Evolutionary conservation across 2,888 invertebrate genomes (phyloP).

Genomic region (Teleiodes luculella): DNA sequence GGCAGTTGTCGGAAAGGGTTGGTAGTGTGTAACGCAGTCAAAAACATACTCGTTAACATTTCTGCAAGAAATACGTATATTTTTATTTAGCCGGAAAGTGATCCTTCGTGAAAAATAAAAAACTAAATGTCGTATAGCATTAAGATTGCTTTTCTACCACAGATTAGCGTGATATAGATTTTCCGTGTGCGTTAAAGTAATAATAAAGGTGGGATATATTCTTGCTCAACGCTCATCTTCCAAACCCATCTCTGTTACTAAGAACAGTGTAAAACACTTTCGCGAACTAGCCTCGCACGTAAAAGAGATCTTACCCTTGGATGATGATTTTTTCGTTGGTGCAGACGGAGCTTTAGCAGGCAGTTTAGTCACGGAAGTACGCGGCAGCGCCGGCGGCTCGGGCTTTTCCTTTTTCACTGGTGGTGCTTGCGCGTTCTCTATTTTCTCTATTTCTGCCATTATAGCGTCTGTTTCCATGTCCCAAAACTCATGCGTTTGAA

Average conservation of each 20-base stretch:
- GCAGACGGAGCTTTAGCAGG: slow-evolving; percentile 49
- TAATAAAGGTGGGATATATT: no score
- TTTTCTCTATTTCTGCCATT: slow-evolving; percentile 38
- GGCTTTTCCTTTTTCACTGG: slow-evolving; percentile 16
- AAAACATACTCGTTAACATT: slow-evolving; percentile 28
- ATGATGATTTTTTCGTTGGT: slow-evolving; percentile 39
- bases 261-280: no score
- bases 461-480: slow-evolving; percentile 62
- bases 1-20: slow-evolving; percentile 60
- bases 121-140: no score
- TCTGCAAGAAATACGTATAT: not conserved
- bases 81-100: not conserved
- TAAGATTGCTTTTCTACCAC: no score
- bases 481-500: slow-evolving; percentile 31
- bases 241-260: no score
- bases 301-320: slow-evolving; percentile 44
- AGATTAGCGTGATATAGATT: no score
- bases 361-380: slow-evolving; percentile 40
- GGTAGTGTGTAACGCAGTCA: slow-evolving; percentile 62
- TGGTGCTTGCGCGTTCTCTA: slow-evolving; percentile 23
- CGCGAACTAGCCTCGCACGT: not conserved
- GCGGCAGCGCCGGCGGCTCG: slow-evolving; percentile 26
- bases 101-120: no score
- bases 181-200: no score
- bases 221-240: no score